Percentiles rank a stretch among this genome's conserved stretches.
phyloP scores from a whole-genome alignment of 2,888 invertebrate species.

The Troides aeacus region DNA sequence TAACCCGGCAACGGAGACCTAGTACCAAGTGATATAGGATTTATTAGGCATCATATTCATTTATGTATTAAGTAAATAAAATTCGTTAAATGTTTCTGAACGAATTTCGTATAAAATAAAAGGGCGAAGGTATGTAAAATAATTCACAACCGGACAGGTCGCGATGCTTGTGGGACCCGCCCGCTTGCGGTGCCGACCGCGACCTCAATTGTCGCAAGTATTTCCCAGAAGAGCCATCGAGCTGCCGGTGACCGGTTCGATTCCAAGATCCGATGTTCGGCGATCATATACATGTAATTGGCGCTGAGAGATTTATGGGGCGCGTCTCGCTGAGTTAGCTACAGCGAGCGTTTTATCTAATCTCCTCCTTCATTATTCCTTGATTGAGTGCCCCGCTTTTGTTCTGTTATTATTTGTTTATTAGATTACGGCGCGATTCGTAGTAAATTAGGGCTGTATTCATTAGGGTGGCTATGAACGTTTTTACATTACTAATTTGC shows the following conservation, averaged over 20 bases:
- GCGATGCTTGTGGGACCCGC: conserved; percentile 10
- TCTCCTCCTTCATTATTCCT: conserved; percentile 56
- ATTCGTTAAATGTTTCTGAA: too few relatives aligned
- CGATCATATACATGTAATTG: conserved; percentile 62
- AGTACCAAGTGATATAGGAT: too few relatives aligned
- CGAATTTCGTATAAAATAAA: background rate
- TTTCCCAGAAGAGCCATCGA: conserved; percentile 68
- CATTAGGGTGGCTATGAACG: conserved; percentile 23
- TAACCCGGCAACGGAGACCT: too few relatives aligned
- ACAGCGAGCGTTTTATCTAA: conserved; percentile 64
- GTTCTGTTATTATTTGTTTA: conserved; percentile 59
- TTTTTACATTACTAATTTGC: conserved; percentile 7
- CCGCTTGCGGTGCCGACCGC: conserved; percentile 28
- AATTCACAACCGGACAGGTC: conserved; percentile 23
- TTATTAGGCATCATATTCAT: too few relatives aligned
- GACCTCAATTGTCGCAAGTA: conserved; percentile 53
- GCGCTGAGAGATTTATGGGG: conserved; percentile 65
- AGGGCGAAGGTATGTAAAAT: conserved; percentile 28
- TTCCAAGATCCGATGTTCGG: conserved; percentile 44
- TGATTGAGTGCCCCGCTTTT: conserved; percentile 62
- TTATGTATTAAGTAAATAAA: too few relatives aligned
- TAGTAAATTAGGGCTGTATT: conserved; percentile 32
- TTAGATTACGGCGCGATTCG: conserved; percentile 45
- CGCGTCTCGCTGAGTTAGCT: conserved; percentile 59
- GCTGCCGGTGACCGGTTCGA: conserved; percentile 38